A percentile compares a stretch with the other conserved stretches of the same genome.
Conservation (phyloP, 2,888 invertebrate species). For the Eurytoma adleriae region DNA sequence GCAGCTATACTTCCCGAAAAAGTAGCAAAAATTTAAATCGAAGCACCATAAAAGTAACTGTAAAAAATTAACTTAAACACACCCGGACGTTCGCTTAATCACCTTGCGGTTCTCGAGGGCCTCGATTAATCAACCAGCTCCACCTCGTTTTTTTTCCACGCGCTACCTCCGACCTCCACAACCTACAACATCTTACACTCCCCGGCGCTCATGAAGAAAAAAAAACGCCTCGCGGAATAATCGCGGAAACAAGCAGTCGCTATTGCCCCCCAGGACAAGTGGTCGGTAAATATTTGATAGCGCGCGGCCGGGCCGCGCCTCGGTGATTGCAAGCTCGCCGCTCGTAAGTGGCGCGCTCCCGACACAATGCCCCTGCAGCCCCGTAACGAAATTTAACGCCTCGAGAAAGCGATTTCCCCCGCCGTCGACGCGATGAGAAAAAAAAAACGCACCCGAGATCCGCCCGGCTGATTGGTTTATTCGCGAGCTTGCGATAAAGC, state of each 20-base stretch:
- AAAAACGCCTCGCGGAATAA: background rate
- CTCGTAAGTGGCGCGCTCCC: slow-evolving; percentile 13
- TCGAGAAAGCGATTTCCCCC: background rate
- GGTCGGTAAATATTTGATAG: slow-evolving; percentile 70
- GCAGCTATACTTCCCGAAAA: no score
- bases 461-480: slow-evolving; percentile 4
- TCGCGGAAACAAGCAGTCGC: slow-evolving; percentile 6
- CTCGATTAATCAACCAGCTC: no score
- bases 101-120: no score
- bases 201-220: background rate
- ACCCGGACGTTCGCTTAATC: no score
- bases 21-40: no score
- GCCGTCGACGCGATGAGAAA: no score
- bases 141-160: background rate
- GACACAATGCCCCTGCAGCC: background rate
- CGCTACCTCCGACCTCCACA: background rate
- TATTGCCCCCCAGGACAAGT: slow-evolving; percentile 60
- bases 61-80: no score
- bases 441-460: no score
- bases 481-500: background rate
- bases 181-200: background rate
- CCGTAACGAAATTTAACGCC: slow-evolving; percentile 26
- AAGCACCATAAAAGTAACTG: no score
- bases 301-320: slow-evolving; percentile 50
- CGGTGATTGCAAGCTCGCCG: slow-evolving; percentile 63